Base-by-base conservation (phyloP, 1,140 invertebrate species). In the Drosophila quadrilineata region DNA sequence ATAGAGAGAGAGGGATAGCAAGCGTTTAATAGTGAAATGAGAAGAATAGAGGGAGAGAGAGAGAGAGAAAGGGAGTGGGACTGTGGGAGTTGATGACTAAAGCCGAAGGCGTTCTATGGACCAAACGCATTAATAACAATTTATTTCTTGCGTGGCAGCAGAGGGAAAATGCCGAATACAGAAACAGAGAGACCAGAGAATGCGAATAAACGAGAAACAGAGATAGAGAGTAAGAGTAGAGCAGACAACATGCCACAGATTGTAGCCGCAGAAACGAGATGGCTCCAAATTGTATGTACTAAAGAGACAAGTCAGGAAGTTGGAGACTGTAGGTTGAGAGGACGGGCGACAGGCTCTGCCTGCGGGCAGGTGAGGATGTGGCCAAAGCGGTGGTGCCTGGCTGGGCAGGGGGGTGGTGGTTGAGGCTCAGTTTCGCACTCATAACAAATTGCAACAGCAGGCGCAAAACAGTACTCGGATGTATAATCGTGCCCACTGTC, bases 121-220 rank as follows among this genome's bases (percentile, higher is more conserved):
- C 22, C 70, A 43, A 68, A 63, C 59, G 66, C 79, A 85, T 85
- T 85, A 85, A 85, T 85, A 85, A 85, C 75, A 85, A 85, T 85
- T 85, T 85, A 85, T 85, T 86, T 85, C 75, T 75, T 57, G 54
- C 63, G 36, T 74, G 48, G 53, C 56, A 69, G 52, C 46, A 63
- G 41, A 31, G 28, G 38, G 6, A 31, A 10, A n/a, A 3, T 6
- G 14, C n/a, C n/a, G n/a, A n/a, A n/a, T n/a, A n/a, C n/a, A n/a
- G n/a, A n/a, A n/a, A n/a, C n/a, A n/a, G n/a, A n/a, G n/a, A n/a
- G n/a, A n/a, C n/a, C n/a, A n/a, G n/a, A n/a, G n/a, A n/a, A n/a
- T n/a, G n/a, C n/a, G n/a, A n/a, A n/a, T n/a, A n/a, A n/a, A n/a
- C n/a, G n/a, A n/a, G n/a, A n/a, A n/a, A n/a, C n/a, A n/a, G n/a